These are phyloP conservation scores for Tolypeutes matacus DNA, from an alignment of 2,797 vertebrate genomes.

Conservation along the genomic window DNA sequence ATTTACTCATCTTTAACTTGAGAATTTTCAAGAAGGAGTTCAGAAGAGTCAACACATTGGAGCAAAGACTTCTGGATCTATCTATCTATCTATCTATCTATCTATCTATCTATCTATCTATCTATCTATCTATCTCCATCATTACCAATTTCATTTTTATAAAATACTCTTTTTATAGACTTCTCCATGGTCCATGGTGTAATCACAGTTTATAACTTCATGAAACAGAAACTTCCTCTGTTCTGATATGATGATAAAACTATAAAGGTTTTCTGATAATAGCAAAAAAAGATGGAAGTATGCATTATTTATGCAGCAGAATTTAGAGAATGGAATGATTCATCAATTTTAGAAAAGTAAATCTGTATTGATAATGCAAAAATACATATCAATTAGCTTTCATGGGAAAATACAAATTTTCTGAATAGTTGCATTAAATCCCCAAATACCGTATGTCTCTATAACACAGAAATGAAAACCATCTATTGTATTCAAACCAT, in stretches of 20 bases:
- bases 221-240: background rate
- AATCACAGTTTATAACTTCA: background rate
- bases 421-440: conserved; percentile 66
- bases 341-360: background rate
- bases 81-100: too few relatives aligned
- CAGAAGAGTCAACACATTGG: background rate
- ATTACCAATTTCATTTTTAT: background rate
- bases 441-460: conserved; percentile 48
- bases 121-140: background rate
- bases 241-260: background rate
- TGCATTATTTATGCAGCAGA: background rate
- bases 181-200: background rate
- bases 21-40: background rate
- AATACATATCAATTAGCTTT: background rate
- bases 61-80: background rate
- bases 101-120: background rate
- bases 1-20: background rate
- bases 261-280: background rate
- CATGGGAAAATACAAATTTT: conserved; percentile 33
- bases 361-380: background rate
- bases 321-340: background rate
- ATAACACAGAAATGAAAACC: conserved; percentile 63
- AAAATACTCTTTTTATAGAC: background rate
- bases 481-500: conserved; percentile 79
- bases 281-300: conserved; percentile 9